Percentiles rank a stretch among this genome's conserved stretches.
Evolutionary conservation across 1,140 invertebrate genomes (phyloP).

Genomic region (Aphelenchoides fujianensis): DNA sequence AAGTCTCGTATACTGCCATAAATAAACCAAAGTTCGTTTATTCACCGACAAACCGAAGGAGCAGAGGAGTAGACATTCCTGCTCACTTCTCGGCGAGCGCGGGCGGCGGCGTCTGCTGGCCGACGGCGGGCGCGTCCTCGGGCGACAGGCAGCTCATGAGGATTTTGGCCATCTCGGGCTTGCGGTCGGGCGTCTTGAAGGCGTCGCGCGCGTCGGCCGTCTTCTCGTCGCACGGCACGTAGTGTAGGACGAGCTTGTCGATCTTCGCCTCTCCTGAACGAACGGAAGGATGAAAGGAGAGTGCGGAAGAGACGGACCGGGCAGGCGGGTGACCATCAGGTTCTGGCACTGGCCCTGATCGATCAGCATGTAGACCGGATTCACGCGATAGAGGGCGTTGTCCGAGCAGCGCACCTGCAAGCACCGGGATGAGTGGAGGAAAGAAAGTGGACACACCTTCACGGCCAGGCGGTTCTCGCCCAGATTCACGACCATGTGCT

Average conservation of each 20-base stretch:
- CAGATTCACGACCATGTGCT: neutral
- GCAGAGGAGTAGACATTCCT: no score
- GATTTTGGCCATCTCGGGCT: neutral
- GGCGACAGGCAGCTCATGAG: neutral
- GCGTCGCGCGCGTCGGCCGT: neutral
- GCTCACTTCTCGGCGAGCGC: neutral
- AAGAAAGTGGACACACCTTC: neutral
- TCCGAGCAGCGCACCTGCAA: neutral
- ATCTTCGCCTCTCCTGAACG: neutral
- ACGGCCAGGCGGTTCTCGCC: neutral
- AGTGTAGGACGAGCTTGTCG: constrained; percentile 1
- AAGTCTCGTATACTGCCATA: no score
- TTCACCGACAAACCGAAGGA: no score
- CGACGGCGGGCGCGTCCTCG: neutral
- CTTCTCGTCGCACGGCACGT: neutral
- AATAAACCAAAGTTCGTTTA: no score
- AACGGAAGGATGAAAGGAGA: neutral
- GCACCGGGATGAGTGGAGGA: neutral
- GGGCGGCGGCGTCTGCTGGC: no score
- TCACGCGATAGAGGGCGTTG: no score
- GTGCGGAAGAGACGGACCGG: neutral
- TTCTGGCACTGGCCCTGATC: no score
- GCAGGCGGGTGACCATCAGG: neutral
- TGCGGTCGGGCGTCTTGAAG: neutral
- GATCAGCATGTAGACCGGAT: no score